phyloP scores from a whole-genome alignment of 2,113 vertebrate genomes.

The Pygoscelis adeliae region DNA sequence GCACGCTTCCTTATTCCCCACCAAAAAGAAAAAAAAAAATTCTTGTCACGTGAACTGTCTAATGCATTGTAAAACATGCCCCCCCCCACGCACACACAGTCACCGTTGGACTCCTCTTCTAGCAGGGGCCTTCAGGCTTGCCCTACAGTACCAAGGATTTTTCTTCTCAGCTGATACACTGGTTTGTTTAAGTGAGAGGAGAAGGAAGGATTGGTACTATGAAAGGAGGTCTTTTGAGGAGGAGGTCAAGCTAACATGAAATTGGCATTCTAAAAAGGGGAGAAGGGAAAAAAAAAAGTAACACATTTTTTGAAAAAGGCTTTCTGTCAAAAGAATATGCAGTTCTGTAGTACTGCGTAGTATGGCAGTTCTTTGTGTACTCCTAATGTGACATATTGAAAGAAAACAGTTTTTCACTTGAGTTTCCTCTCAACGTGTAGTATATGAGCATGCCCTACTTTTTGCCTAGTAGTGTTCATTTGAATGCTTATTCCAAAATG shows the following conservation, averaged over 20 bases:
- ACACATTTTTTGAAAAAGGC: accelerated
- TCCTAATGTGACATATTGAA: neutral
- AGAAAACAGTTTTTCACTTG: neutral
- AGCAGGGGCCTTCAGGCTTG: neutral
- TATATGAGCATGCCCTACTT: conserved; percentile 2
- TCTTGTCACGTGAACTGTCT: neutral
- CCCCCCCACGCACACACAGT: neutral
- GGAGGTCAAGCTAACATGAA: neutral
- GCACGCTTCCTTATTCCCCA: neutral
- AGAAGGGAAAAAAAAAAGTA: accelerated
- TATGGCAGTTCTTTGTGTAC: neutral
- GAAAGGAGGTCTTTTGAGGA: neutral
- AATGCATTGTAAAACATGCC: neutral
- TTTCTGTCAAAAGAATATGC: neutral
- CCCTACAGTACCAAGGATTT: neutral
- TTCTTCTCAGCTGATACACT: neutral
- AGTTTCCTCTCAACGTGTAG: neutral
- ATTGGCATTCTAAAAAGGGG: neutral
- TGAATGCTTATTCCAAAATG: neutral
- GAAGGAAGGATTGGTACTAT: neutral
- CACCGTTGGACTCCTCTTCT: accelerated
- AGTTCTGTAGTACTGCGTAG: accelerated
- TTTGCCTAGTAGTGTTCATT: neutral
- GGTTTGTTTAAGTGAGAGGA: neutral
- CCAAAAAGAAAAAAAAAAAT: neutral